Evolutionary conservation across 2,113 vertebrate genomes (phyloP), one percentile per base, ranked within the genome.

Genomic region (Psammodynastes pulverulentus): DNA sequence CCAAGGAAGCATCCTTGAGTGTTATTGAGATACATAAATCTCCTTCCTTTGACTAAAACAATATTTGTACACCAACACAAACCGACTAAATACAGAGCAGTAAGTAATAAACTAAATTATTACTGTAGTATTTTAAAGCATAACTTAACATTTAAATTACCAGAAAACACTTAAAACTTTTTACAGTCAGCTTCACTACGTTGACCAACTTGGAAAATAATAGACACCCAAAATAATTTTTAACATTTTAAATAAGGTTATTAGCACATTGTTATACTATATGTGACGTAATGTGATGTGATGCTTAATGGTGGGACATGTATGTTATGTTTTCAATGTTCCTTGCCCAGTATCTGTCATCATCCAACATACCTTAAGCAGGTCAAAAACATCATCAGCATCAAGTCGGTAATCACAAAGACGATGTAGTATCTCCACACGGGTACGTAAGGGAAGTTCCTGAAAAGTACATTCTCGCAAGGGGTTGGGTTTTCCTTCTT

Each of bases 351-450:
- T 91, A 39, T 29, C 4, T 88, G 89, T 45, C 39, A n/a, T 43
- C 52, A 17, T 93, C 87, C 94, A 95, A 95, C 90, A 84, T 96
- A 99, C 99, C 99, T 99, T 99, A 79, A 99, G 98, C 89, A 99
- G 98, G 94, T 99, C 99, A 1, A 99, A 99, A 95, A 99, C 99
- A 51, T 99, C 99, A 0, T 99, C 99, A 2, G 99, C 99, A 9
- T 99, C 99, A 2, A 99, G 97, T 5, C 99, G 98, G 94, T 99
- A 99, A 94, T 99, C 99, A 0, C 99, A 99, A 89, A 99, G 98
- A 26, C 98, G 98, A 95, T 99, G 99, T 53, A 99, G 97, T 89
- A 99, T 98, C 88, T 99, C 98, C 90, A 99, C 98, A 5, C 99
- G 98, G 0, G 98, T 99, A 79, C 98, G 98, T 13, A 98, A 96